Evolutionary conservation across 2,888 invertebrate species (phyloP).

Genomic region (Colletes collaris): DNA sequence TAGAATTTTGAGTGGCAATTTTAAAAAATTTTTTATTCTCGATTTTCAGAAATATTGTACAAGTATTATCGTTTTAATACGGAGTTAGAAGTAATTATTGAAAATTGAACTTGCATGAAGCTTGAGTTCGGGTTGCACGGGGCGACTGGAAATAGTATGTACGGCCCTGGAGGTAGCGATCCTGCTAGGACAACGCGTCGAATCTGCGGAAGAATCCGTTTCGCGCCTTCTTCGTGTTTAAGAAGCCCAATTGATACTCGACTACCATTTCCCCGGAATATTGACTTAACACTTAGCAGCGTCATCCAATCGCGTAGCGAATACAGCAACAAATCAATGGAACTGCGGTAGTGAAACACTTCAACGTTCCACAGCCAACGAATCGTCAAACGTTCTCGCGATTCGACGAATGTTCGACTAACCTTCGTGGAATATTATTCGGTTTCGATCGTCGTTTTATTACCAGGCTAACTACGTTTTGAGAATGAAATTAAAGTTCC

Average conservation of each 20-base stretch:
- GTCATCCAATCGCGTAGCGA: conserved; percentile 19
- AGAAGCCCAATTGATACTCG: conserved; percentile 29
- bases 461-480: too few species aligned
- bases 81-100: too few species aligned
- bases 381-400: background rate
- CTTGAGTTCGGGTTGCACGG: too few species aligned
- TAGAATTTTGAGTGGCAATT: too few species aligned
- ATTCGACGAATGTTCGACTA: background rate
- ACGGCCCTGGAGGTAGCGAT: conserved; percentile 10
- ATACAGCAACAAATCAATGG: conserved; percentile 25
- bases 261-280: conserved; percentile 20
- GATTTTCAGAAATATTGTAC: too few species aligned
- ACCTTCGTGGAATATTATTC: too few species aligned
- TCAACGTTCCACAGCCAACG: background rate
- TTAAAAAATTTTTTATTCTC: too few species aligned
- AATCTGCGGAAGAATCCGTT: conserved; percentile 6
- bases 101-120: too few species aligned
- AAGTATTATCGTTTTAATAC: too few species aligned
- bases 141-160: too few species aligned
- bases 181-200: conserved; percentile 12
- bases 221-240: background rate
- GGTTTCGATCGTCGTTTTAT: too few species aligned
- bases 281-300: conserved; percentile 40
- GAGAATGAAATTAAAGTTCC: too few species aligned
- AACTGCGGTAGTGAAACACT: background rate